These are phyloP conservation scores for Vanacampus margaritifer DNA, from an alignment of 2,113 vertebrate genomes.

Conservation along the genomic window DNA sequence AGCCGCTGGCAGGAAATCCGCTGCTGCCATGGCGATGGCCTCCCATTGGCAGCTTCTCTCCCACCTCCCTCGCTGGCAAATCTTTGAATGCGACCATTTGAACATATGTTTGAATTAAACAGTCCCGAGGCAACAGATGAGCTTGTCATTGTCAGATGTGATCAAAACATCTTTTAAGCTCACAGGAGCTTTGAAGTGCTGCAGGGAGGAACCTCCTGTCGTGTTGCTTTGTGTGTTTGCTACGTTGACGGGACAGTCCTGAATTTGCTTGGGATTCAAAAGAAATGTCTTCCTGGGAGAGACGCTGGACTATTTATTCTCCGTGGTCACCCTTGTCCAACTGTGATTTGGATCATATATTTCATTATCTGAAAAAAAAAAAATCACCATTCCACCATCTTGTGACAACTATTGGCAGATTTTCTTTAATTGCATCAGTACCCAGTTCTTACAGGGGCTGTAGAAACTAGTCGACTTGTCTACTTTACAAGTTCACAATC, in stretches of 20 bases:
- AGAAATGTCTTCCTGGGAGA: background rate
- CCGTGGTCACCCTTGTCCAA: background rate
- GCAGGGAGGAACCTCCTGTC: constrained; percentile 50
- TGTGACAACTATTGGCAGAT: too few species aligned
- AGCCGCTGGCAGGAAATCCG: constrained; percentile 60
- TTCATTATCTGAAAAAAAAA: too few species aligned
- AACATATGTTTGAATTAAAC: background rate
- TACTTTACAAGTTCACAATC: too few species aligned
- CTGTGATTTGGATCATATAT: too few species aligned
- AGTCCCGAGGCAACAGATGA: constrained; percentile 43
- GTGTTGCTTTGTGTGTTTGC: constrained; percentile 29
- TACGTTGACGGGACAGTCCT: constrained; percentile 12
- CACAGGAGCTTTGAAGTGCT: constrained; percentile 43
- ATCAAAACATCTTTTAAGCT: constrained; percentile 20
- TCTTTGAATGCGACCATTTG: constrained; percentile 1
- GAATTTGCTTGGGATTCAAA: background rate
- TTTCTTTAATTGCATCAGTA: too few species aligned
- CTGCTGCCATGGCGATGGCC: constrained; percentile 61
- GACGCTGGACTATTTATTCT: background rate
- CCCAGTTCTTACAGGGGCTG: too few species aligned
- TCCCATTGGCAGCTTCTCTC: constrained; percentile 38
- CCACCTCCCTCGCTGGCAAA: constrained; percentile 5
- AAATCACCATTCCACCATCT: too few species aligned
- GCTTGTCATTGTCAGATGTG: background rate
- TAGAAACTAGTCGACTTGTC: too few species aligned